Evolutionary conservation across 2,797 vertebrate species (phyloP).

Genomic region (Anomalospiza imberbis): DNA sequence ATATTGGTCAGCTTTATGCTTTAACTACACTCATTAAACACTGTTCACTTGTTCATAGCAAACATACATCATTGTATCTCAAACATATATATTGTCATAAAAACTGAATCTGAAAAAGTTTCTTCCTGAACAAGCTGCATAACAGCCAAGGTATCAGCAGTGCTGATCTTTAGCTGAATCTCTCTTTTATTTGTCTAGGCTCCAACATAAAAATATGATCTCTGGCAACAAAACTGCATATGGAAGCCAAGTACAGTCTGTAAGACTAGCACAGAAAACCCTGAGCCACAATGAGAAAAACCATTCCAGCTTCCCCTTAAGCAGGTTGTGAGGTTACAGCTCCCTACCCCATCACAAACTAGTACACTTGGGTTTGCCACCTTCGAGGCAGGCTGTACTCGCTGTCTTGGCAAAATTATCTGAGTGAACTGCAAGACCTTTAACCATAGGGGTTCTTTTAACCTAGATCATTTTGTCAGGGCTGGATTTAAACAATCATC

Average conservation of each 20-base stretch:
- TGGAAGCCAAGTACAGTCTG: background rate
- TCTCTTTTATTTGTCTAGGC: background rate
- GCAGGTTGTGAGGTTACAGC: background rate
- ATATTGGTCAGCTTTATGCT: background rate
- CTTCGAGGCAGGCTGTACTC: fast-evolving
- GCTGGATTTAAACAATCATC: background rate
- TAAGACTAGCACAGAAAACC: background rate
- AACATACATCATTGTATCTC: background rate
- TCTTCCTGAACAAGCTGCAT: background rate
- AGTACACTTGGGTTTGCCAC: background rate
- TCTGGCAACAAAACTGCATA: slow-evolving; percentile 1
- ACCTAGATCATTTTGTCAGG: background rate
- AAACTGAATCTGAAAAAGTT: background rate
- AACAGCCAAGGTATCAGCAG: background rate
- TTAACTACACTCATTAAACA: background rate
- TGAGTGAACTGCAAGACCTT: background rate
- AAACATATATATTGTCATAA: background rate
- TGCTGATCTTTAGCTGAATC: background rate
- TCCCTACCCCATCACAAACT: background rate
- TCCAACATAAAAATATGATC: slow-evolving; percentile 24
- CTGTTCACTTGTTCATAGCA: background rate
- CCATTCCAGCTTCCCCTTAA: background rate
- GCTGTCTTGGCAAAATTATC: background rate
- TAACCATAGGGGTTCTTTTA: background rate
- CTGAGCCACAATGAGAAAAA: background rate